Conservation (phyloP, 2,113 vertebrate species). For the Xiphophorus couchianus region DNA sequence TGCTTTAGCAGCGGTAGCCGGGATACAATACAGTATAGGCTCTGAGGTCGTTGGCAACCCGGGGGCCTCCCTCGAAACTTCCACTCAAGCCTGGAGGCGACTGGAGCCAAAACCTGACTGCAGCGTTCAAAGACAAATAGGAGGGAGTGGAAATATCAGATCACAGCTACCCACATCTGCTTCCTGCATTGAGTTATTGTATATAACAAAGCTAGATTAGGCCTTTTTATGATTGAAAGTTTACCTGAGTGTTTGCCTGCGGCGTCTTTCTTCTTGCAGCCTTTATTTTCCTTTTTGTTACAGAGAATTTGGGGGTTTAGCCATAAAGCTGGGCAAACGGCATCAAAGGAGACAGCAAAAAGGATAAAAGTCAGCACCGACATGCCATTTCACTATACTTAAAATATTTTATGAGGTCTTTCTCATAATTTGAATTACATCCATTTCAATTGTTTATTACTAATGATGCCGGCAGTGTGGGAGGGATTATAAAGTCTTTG, state of each 20-base stretch:
- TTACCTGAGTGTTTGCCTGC: conserved; percentile 36
- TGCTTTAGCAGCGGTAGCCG: conserved; percentile 58
- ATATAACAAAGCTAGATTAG: conserved; percentile 23
- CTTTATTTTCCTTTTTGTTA: conserved; percentile 1
- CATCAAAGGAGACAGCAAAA: background rate
- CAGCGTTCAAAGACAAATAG: background rate
- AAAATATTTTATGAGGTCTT: background rate
- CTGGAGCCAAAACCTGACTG: conserved; percentile 47
- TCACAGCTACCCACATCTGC: conserved; percentile 17
- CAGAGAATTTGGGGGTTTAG: conserved; percentile 8
- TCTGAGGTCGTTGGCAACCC: conserved; percentile 36
- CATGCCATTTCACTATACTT: background rate
- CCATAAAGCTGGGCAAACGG: conserved; percentile 5
- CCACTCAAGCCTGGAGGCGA: conserved; percentile 40
- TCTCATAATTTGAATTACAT: too few species aligned
- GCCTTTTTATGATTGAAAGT: conserved; percentile 36
- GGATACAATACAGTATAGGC: conserved; percentile 38
- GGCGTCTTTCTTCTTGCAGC: conserved; percentile 28
- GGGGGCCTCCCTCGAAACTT: conserved; percentile 35
- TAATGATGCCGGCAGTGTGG: too few species aligned
- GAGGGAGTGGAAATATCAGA: conserved; percentile 5
- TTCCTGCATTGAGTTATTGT: conserved; percentile 13
- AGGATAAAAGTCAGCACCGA: conserved; percentile 4
- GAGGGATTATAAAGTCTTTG: too few species aligned
- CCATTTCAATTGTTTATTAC: too few species aligned